These are phyloP conservation scores for Mormyrus lacerda DNA, from an alignment of 2,113 vertebrate genomes.

Conservation along the genomic window DNA sequence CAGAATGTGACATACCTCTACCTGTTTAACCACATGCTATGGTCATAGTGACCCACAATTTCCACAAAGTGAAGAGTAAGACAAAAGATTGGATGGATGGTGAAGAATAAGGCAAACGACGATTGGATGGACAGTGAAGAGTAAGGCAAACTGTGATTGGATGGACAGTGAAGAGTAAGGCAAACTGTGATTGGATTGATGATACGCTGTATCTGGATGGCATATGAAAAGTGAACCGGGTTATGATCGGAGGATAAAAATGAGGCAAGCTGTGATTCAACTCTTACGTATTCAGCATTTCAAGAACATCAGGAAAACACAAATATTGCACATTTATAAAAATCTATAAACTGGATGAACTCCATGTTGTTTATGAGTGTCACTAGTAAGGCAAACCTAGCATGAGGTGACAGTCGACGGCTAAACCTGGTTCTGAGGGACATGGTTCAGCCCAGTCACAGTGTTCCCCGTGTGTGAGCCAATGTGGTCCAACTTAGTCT, in stretches of 20 bases:
- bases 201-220: not conserved
- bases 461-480: not conserved
- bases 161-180: not conserved
- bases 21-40: not conserved
- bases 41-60: not conserved
- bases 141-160: not conserved
- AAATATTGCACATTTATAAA: not conserved
- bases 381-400: not conserved
- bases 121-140: not conserved
- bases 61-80: not conserved
- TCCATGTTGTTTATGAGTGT: not conserved
- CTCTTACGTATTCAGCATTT: not conserved
- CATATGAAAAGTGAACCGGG: not conserved
- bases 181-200: constrained; percentile 1
- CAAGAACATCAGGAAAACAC: not conserved
- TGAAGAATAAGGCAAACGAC: not conserved
- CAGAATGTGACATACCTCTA: not conserved
- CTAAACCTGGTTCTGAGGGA: not conserved
- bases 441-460: not conserved
- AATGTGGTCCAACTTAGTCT: not conserved
- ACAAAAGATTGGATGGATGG: not conserved
- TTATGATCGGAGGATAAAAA: not conserved
- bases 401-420: not conserved
- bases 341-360: not conserved
- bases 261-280: not conserved